Evolutionary conservation across 2,888 invertebrate species (phyloP), one percentile per base, ranked within the genome.

Genomic region (Drosophila prostipennis): DNA sequence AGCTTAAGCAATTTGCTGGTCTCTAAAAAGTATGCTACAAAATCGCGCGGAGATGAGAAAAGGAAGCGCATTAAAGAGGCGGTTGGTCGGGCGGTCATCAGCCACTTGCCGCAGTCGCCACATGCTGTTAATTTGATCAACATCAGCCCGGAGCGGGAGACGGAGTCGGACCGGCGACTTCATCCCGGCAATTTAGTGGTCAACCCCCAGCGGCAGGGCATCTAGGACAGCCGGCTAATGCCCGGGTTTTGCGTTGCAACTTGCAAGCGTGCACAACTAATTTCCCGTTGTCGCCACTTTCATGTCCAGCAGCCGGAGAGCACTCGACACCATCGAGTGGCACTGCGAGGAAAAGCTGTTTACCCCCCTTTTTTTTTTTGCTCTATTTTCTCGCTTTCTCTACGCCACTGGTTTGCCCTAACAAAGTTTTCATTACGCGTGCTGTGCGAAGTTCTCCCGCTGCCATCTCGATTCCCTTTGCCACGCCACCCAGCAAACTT

Each of bases 51-150:
- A 14, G 34, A 32, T 40, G 37, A 19, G 26, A 10, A 34, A n/a
- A n/a, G 37, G 26, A 13, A 19, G 39, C 16, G 29, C 40, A 55
- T 53, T 70, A 72, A 57, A 58, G 52, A 53, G 54, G 37, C 53
- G 45, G 43, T 14, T 48, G 45, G 43, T 14, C 54, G 37, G 19
- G 43, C 57, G 56, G 46, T 16, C 67, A 36, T 14, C 59, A 61
- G 59, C 60, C 60, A 65, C 71, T 70, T 73, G 59, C 55, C 48
- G 19, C 19, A 68, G 54, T 68, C 57, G 61, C 81, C 80, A 79
- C 84, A 84, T 80, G 81, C 77, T 82, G 80, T 80, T 86, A 85
- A 85, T 85, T 84, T 85, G 84, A 85, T 86, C 85, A 85, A 79
- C 86, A 78, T 71, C 75, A 56, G 48, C 56, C 48, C 23, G 26